phyloP scores from a whole-genome alignment of 2,113 vertebrate species.

The Laticauda laticaudata region DNA sequence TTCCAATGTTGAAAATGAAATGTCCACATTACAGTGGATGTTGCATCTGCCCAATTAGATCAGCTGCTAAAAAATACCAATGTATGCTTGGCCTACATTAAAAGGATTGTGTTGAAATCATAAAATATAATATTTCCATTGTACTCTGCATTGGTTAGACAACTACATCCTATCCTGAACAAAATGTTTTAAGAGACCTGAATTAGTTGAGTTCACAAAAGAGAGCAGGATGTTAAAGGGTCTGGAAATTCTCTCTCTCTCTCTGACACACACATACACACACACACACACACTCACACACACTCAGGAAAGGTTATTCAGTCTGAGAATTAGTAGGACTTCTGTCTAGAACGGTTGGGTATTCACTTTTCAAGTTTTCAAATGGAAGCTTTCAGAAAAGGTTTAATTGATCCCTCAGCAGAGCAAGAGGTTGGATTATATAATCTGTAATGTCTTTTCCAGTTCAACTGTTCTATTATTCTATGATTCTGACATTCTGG shows the following conservation, averaged over 20 bases:
- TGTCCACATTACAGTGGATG: neutral
- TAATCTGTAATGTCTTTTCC: neutral
- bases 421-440: neutral
- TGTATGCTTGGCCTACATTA: neutral
- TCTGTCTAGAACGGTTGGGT: neutral
- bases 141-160: neutral
- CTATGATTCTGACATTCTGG: neutral
- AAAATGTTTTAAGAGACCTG: neutral
- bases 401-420: neutral
- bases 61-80: neutral
- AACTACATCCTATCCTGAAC: neutral
- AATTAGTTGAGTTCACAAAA: neutral
- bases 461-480: neutral
- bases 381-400: neutral
- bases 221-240: neutral
- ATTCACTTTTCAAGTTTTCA: neutral
- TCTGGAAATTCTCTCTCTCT: neutral
- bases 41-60: neutral
- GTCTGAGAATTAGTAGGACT: neutral
- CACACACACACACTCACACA: too few species aligned
- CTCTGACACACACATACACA: too few species aligned
- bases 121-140: neutral
- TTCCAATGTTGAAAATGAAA: neutral
- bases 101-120: neutral
- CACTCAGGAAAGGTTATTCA: neutral